Conservation (phyloP, 1,140 invertebrate genomes). For the Aphis craccivora region DNA sequence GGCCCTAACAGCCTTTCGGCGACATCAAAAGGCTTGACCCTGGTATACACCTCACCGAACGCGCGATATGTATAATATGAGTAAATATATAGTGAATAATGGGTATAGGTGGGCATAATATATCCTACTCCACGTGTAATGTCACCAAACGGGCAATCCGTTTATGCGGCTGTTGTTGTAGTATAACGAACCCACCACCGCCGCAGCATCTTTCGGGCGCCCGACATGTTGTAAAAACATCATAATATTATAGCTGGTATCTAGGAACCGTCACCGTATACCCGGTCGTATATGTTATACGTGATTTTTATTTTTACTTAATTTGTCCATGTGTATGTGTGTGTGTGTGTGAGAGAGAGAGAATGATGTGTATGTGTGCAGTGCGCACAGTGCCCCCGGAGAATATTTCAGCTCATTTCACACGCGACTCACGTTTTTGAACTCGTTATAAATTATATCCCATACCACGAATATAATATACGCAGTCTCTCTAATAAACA, state of each 20-base stretch:
- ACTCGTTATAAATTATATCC: slow-evolving; percentile 49
- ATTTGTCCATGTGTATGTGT: not conserved
- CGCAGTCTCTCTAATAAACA: slow-evolving; percentile 42
- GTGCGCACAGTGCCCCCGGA: slow-evolving; percentile 5
- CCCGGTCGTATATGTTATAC: not conserved
- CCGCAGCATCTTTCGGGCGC: not conserved
- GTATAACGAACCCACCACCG: not conserved
- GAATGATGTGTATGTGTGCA: not conserved
- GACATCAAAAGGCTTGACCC: not conserved
- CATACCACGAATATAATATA: not conserved
- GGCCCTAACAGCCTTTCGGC: not conserved
- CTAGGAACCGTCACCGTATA: not conserved
- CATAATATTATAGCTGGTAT: not conserved
- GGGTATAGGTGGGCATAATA: not conserved
- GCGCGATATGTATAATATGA: not conserved
- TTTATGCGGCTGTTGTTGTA: not conserved
- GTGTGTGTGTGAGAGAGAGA: not conserved
- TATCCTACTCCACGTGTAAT: not conserved
- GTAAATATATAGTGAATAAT: not conserved
- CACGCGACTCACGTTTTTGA: slow-evolving; percentile 48
- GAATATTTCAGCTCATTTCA: slow-evolving; percentile 45
- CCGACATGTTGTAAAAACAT: not conserved
- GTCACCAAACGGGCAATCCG: not conserved
- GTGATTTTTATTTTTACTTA: slow-evolving; percentile 13
- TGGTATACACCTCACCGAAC: not conserved